Evolutionary conservation across 1,140 invertebrate species (phyloP), one percentile per base, ranked within the genome.

Genomic region (Kradibia gibbosae): DNA sequence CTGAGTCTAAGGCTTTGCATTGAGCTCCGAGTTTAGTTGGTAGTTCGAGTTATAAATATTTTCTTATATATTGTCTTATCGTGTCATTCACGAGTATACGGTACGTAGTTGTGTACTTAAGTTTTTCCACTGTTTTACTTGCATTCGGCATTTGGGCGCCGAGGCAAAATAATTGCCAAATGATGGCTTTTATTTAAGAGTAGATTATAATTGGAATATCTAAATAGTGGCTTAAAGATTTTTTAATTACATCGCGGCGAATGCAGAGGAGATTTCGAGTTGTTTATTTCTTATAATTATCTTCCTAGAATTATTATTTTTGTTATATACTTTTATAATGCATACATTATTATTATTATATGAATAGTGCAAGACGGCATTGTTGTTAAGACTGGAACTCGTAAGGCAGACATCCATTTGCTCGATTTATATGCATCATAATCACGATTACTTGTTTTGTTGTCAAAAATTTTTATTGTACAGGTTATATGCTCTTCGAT

Each of bases 141-240:
- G 48, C 31, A 15, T 34, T 57, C 25, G n/a, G n/a, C n/a, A n/a
- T n/a, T n/a, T n/a, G n/a, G n/a, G n/a, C n/a, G n/a, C n/a, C n/a
- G n/a, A n/a, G n/a, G n/a, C n/a, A n/a, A n/a, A n/a, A n/a, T n/a
- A n/a, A n/a, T n/a, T n/a, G n/a, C 4, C 67, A 39, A 67, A 34
- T 15, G 1, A 78, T 78, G 53, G 20, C 31, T 67, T 78, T 78
- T 78, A 70, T 70, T 78, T 77, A 22, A 70, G 17, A 25, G 11
- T 77, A 31, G 25, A 77, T 77, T 0, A 10, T 31, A 34, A 57
- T 74, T 74, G 0, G 17, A 22, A 36, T 57, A 39, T 4, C 1
- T 74, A 57, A 3, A 13, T 39, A 11, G 11, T n/a, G 55, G 20
- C 1, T 48, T 17, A 55, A 74, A 25, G 45, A 31, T 74, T 53